Evolutionary conservation across 2,113 vertebrate species (phyloP).

Genomic region (Phalacrocorax pelagicus): DNA sequence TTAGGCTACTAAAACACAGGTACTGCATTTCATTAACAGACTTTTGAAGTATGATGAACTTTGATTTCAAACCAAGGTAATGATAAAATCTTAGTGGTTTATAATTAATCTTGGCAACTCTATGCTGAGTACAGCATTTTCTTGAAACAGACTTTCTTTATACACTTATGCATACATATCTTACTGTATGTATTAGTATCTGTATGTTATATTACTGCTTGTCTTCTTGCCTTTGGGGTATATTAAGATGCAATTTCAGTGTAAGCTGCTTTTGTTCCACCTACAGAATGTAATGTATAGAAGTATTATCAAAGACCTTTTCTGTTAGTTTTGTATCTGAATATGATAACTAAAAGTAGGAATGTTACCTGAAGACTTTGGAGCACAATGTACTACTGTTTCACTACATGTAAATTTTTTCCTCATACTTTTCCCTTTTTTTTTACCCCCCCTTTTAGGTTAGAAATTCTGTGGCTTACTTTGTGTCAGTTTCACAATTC

Average conservation of each 20-base stretch:
- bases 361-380: not conserved
- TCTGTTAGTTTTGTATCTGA: not conserved
- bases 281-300: not conserved
- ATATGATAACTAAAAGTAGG: not conserved
- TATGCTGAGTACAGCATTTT: not conserved
- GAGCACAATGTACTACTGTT: not conserved
- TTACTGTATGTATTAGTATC: not conserved
- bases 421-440: not conserved
- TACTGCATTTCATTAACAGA: not conserved
- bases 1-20: not conserved
- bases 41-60: not conserved
- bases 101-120: not conserved
- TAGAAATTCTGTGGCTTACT: conserved; percentile 95
- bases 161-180: not conserved
- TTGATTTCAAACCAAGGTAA: not conserved
- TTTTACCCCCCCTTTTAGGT: conserved; percentile 70
- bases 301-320: not conserved
- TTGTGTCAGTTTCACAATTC: conserved; percentile 94
- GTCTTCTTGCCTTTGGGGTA: not conserved
- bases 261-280: not conserved
- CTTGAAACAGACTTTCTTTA: not conserved
- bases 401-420: not conserved
- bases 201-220: not conserved
- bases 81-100: not conserved
- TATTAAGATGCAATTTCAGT: not conserved